Evolutionary conservation across 2,113 vertebrate species (phyloP).

Genomic region (Mola mola): DNA sequence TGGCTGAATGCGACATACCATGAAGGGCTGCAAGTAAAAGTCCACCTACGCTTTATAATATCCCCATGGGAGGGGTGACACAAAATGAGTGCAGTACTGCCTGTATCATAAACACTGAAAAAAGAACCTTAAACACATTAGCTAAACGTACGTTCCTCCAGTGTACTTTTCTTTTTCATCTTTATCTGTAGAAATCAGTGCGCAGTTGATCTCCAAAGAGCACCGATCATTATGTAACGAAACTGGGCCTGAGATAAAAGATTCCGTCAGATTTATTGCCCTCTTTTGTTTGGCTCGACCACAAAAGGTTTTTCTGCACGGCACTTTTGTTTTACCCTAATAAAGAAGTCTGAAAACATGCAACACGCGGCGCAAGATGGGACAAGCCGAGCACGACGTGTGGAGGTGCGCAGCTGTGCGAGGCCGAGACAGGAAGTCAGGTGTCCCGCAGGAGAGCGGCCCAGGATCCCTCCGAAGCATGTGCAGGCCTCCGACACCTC

Average conservation of each 20-base stretch:
- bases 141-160: constrained; percentile 6
- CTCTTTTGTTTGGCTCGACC: constrained; percentile 12
- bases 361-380: not conserved
- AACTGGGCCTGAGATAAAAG: constrained; percentile 8
- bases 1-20: not conserved
- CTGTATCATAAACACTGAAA: constrained; percentile 10
- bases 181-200: constrained; percentile 1
- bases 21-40: constrained; percentile 2
- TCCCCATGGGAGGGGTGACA: not conserved
- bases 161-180: not conserved
- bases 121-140: constrained; percentile 6
- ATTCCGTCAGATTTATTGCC: not conserved
- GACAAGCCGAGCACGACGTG: constrained; percentile 21
- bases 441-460: constrained; percentile 44
- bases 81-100: constrained; percentile 7
- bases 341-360: constrained; percentile 25
- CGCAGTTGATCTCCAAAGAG: constrained; percentile 6
- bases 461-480: constrained; percentile 44
- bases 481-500: constrained; percentile 66
- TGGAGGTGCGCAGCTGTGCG: constrained; percentile 44
- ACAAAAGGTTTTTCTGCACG: not conserved
- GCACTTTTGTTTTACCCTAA: constrained; percentile 13
- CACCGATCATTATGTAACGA: constrained; percentile 28
- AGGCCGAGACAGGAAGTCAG: constrained; percentile 49
- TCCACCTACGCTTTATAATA: not conserved